Base-by-base conservation (phyloP, 2,113 vertebrate species). In the Prunella fulvescens region DNA sequence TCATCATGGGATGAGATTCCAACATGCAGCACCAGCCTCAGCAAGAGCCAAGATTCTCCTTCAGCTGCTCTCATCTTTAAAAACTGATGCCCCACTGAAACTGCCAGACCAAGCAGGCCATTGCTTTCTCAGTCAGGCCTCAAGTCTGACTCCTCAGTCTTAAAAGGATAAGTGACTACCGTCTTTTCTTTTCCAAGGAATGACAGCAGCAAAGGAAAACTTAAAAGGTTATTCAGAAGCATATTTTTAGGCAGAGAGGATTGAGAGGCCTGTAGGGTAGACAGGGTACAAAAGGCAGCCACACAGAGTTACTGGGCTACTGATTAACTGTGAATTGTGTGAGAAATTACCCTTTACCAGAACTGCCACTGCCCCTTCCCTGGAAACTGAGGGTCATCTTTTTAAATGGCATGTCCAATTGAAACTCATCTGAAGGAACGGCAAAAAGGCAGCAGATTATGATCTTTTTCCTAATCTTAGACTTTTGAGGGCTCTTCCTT, bases 321-420 rank as follows among this genome's bases (percentile, higher is more conserved):
- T 19, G n/a, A 64, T 53, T 62, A 58, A 47, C 28, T 40, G 8
- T 40, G 57, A 73, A 57, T 14, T 78, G 15, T 33, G 4, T 23
- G 15, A 74, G 22, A 91, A 86, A 86, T 71, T 76, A 53, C 9
- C 9, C 8, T 72, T 65, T 51, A 37, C 1, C 1, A 84, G 42
- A 84, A 44, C 15, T 24, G 12, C 2, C 6, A 4, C 8, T 8
- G 1, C 5, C 18, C 10, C 9, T 26, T 25, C 17, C n/a, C 12
- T 37, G 14, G 24, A 78, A 90, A 25, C 2, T 25, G 29, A 31
- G 19, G 17, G 5, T 79, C 1, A 10, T 31, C 11, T 45, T 76
- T 89, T 87, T 40, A 65, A 80, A 90, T 6, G 11, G 6, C 23
- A 77, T 3, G 39, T 86, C 17, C 15, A 61, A 12, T 3, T 48